Evolutionary conservation across 1,140 invertebrate species (phyloP).

Genomic region (Microplitis demolitor): DNA sequence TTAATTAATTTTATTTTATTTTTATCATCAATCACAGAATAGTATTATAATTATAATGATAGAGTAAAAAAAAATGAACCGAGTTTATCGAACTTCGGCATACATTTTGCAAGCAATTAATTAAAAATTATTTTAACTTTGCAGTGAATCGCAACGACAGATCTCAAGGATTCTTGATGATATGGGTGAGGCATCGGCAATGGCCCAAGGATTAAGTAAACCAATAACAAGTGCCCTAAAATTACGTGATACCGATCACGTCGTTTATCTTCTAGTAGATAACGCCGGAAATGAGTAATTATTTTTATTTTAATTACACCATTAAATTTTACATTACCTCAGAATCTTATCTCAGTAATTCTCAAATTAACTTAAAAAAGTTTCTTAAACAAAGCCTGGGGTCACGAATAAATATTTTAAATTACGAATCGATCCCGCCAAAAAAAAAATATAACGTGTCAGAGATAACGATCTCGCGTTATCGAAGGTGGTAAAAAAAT

Average conservation of each 20-base stretch:
- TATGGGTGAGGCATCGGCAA: slow-evolving; percentile 73
- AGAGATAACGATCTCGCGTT: background rate
- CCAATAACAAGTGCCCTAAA: slow-evolving; percentile 73
- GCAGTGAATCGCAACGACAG: slow-evolving; percentile 69
- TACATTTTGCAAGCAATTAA: too few relatives aligned
- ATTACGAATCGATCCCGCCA: too few relatives aligned
- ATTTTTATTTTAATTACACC: background rate
- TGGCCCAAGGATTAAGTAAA: slow-evolving; percentile 74
- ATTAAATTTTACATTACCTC: too few relatives aligned
- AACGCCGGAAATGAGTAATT: slow-evolving; percentile 66
- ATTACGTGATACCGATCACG: slow-evolving; percentile 70
- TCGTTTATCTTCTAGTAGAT: slow-evolving; percentile 73
- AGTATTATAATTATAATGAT: too few relatives aligned
- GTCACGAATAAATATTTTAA: too few relatives aligned
- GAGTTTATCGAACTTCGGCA: too few relatives aligned
- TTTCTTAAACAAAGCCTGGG: too few relatives aligned
- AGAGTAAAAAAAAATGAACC: background rate
- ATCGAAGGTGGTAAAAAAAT: background rate
- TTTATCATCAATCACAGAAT: too few relatives aligned
- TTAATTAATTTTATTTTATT: slow-evolving; percentile 3
- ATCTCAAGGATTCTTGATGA: slow-evolving; percentile 70
- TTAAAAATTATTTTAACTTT: slow-evolving; percentile 26
- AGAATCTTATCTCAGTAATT: too few relatives aligned
- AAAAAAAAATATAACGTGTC: background rate
- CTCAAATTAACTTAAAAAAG: too few relatives aligned